These are phyloP conservation scores for Stictocephala bisonia DNA, from an alignment of 2,888 invertebrate species.

Conservation along the genomic window DNA sequence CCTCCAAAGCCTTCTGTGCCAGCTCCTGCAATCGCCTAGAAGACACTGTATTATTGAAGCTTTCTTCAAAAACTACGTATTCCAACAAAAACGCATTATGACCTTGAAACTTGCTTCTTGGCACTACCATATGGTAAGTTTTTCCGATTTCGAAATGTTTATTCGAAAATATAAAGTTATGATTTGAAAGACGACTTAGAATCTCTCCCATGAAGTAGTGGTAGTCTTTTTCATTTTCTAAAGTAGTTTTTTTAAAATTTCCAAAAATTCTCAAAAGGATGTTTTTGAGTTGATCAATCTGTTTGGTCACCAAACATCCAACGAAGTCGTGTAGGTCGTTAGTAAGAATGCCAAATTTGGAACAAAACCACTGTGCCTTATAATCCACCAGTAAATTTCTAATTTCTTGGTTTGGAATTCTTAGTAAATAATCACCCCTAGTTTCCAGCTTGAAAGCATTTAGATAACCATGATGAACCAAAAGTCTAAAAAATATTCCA, in stretches of 20 bases:
- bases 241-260: constrained; percentile 4
- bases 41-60: neutral
- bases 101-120: constrained; percentile 19
- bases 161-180: constrained; percentile 27
- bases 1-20: constrained; percentile 9
- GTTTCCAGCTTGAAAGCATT: neutral
- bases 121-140: constrained; percentile 10
- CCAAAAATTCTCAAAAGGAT: constrained; percentile 5
- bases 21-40: neutral
- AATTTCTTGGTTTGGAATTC: constrained; percentile 17
- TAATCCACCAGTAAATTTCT: constrained; percentile 11
- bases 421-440: neutral
- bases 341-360: neutral
- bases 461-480: constrained; percentile 6
- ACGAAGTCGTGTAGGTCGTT: constrained; percentile 20
- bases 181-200: constrained; percentile 12
- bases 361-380: constrained; percentile 16
- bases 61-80: constrained; percentile 1
- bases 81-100: constrained; percentile 19
- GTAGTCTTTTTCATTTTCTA: constrained; percentile 1
- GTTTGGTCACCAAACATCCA: constrained; percentile 15
- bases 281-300: neutral
- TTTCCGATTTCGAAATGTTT: neutral
- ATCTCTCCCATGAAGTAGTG: constrained; percentile 1
- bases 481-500: neutral